Evolutionary conservation across 37 sponge, comb jelly and placozoan species (phyloP).

Genomic region (Lycopodina hypogea): DNA sequence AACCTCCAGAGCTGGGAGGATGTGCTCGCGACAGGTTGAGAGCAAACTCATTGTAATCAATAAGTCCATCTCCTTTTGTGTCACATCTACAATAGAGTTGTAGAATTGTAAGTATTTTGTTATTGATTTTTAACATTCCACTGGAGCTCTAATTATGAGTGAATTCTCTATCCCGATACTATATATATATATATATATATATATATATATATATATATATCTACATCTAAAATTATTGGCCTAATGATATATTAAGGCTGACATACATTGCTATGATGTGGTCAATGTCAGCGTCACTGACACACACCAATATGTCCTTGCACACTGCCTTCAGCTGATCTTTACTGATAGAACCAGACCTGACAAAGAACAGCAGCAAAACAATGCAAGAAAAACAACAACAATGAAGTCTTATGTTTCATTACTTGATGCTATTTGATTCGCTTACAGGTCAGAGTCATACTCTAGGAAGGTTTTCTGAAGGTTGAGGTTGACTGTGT

Average conservation of each 20-base stretch:
- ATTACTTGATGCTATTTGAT: neutral
- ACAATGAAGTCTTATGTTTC: neutral
- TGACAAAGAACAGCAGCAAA: neutral
- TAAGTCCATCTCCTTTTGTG: constrained; percentile 63
- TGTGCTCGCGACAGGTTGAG: constrained; percentile 54
- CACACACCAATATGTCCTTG: constrained; percentile 21
- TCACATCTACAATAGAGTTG: constrained; percentile 44
- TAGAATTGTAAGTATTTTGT: no score
- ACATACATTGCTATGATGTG: constrained; percentile 51
- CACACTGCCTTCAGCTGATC: constrained; percentile 47
- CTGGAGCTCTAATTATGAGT: neutral
- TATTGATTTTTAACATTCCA: no score
- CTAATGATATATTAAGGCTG: no score
- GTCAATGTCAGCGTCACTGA: constrained; percentile 38
- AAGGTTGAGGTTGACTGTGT: constrained; percentile 74
- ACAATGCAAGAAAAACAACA: neutral
- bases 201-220: neutral
- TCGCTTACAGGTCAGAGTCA: constrained; percentile 71
- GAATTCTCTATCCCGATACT: neutral
- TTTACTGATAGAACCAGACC: constrained; percentile 49
- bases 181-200: neutral
- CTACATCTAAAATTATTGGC: neutral
- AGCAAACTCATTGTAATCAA: constrained; percentile 87
- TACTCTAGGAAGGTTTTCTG: constrained; percentile 80
- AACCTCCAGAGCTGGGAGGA: neutral